These are phyloP conservation scores for Nyleta sp. DNA, from an alignment of 2,888 invertebrate genomes.

Conservation along the genomic window DNA sequence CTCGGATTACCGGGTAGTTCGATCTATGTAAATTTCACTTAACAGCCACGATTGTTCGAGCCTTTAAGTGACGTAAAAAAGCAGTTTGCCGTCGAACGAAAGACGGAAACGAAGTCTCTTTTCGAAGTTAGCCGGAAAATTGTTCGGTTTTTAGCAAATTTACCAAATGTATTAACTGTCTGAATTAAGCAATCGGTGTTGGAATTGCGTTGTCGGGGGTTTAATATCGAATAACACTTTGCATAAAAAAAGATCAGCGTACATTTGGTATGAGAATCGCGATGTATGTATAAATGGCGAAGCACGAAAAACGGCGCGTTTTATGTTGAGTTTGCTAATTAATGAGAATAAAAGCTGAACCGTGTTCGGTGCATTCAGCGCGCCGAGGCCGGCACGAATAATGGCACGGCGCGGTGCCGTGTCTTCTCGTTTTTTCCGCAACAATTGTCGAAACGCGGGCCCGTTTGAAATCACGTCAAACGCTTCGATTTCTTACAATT, in stretches of 20 bases:
- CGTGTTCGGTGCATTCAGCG: constrained; percentile 14
- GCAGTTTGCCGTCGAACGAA: too few species aligned
- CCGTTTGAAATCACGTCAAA: constrained; percentile 14
- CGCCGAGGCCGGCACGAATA: constrained; percentile 16
- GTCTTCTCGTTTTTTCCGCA: constrained; percentile 12
- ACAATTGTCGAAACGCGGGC: not conserved
- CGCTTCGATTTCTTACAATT: not conserved
- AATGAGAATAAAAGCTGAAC: constrained; percentile 47
- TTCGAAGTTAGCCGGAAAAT: too few species aligned
- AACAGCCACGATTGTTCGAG: not conserved
- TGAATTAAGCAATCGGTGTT: not conserved
- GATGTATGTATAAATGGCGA: constrained; percentile 14
- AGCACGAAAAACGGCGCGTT: constrained; percentile 21
- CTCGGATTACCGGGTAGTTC: not conserved
- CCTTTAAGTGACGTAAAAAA: not conserved
- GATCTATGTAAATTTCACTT: constrained; percentile 8
- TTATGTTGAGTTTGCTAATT: constrained; percentile 40
- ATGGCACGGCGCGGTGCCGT: not conserved
- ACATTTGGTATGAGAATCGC: constrained; percentile 24
- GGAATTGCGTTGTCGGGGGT: not conserved
- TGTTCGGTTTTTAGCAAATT: too few species aligned
- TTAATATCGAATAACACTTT: constrained; percentile 17
- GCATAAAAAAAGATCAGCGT: constrained; percentile 21
- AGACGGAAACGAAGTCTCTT: too few species aligned
- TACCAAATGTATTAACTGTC: too few species aligned